Evolutionary conservation across 2,113 vertebrate species (phyloP).

Genomic region (Syngnathus typhle): DNA sequence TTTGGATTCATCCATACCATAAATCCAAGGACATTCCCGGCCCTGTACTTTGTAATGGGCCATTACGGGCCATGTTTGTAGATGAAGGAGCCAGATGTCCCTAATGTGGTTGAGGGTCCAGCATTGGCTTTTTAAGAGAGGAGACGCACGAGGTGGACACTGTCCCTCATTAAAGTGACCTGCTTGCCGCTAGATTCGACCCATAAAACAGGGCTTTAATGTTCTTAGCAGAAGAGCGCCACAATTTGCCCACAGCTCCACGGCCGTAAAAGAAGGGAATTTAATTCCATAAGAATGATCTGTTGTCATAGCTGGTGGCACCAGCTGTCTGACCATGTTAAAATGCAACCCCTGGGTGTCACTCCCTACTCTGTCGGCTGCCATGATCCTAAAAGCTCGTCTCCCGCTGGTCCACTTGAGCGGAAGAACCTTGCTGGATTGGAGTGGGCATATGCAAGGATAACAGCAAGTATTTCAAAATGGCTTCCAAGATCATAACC

Average conservation of each 20-base stretch:
- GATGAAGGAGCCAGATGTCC: constrained; percentile 66
- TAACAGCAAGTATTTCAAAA: constrained; percentile 41
- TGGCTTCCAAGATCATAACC: constrained; percentile 40
- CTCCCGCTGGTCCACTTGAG: constrained; percentile 52
- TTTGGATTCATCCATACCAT: constrained; percentile 59
- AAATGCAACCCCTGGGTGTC: constrained; percentile 54
- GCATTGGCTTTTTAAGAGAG: constrained; percentile 45
- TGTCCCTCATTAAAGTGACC: constrained; percentile 63
- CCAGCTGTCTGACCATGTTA: constrained; percentile 62
- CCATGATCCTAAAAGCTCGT: constrained; percentile 54
- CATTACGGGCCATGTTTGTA: constrained; percentile 60
- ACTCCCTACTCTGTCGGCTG: constrained; percentile 45
- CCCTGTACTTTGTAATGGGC: constrained; percentile 58
- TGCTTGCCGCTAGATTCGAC: constrained; percentile 38
- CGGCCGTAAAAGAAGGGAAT: constrained; percentile 50
- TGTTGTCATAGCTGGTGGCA: constrained; percentile 50
- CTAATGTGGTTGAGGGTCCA: constrained; percentile 50
- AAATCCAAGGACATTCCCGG: constrained; percentile 55
- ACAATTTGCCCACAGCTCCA: constrained; percentile 54
- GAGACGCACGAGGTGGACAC: constrained; percentile 51
- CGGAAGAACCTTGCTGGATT: constrained; percentile 43
- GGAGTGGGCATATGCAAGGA: constrained; percentile 55
- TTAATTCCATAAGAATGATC: constrained; percentile 56
- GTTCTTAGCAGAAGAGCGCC: constrained; percentile 62
- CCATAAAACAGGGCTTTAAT: constrained; percentile 63